These are phyloP conservation scores for Cryptocephalus moraei DNA, from an alignment of 2,888 invertebrate species.

Conservation along the genomic window DNA sequence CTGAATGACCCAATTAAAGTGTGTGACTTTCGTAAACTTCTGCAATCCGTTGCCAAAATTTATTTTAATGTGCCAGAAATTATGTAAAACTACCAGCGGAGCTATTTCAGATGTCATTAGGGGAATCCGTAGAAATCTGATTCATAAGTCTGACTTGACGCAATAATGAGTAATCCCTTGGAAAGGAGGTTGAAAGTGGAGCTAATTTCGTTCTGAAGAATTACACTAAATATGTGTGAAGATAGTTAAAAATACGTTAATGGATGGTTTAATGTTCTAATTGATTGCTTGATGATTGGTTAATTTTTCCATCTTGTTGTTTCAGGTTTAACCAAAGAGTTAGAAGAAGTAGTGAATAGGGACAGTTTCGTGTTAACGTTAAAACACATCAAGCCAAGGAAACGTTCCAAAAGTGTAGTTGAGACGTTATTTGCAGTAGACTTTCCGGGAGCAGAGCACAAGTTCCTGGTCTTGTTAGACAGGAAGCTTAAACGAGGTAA, in stretches of 20 bases:
- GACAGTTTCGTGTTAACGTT: slow-evolving; percentile 45
- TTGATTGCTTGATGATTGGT: too few species aligned
- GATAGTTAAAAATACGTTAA: too few species aligned
- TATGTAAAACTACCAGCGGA: too few species aligned
- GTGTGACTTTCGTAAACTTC: too few species aligned
- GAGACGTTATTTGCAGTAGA: slow-evolving; percentile 48
- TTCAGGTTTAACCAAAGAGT: slow-evolving; percentile 40
- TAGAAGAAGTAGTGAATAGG: slow-evolving; percentile 42
- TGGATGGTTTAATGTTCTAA: too few species aligned
- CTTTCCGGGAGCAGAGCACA: slow-evolving; percentile 43
- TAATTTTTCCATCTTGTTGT: slow-evolving; percentile 11
- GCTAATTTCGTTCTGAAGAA: too few species aligned
- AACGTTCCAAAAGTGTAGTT: slow-evolving; percentile 34
- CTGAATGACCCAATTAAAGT: too few species aligned
- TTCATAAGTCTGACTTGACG: slow-evolving; percentile 2
- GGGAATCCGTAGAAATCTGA: neutral
- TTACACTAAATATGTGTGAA: too few species aligned
- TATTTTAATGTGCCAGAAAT: too few species aligned
- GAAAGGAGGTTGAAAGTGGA: too few species aligned
- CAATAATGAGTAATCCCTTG: too few species aligned
- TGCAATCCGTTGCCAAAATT: too few species aligned
- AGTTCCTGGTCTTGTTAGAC: slow-evolving; percentile 46
- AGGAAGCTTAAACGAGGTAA: slow-evolving; percentile 44
- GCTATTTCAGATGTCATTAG: neutral
- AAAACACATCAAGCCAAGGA: slow-evolving; percentile 43